Base-by-base conservation (phyloP, 2,797 vertebrate genomes). In the Peromyscus nudipes region DNA sequence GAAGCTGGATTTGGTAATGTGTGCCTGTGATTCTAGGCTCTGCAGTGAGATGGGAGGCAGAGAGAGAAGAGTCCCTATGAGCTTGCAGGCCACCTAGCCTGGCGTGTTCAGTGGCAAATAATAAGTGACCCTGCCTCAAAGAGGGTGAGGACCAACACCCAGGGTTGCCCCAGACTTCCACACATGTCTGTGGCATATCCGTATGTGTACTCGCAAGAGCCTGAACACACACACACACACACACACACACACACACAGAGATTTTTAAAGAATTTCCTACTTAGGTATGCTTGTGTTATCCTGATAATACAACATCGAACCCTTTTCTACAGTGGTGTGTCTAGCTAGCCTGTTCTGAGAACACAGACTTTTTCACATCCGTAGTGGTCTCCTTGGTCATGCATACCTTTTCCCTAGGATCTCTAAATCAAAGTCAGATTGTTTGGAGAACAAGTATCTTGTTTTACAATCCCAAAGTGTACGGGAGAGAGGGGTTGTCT, bases 401-500 rank as follows among this genome's bases (percentile, higher is more conserved):
- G 16, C 71, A 8, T 40, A 49, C 40, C 23, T 88, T 84, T 94
- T 67, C 67, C 11, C 57, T 7, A 76, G 12, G 4, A 75, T 87
- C 37, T 69, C 43, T 85, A 93, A 86, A 80, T 37, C 64, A 73
- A 62, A 52, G 64, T 95, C 83, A 71, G 55, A 75, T 40, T 79
- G 23, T 83, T 96, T 96, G 77, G 73, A 75, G 90, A 69, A 77
- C 57, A 81, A 12, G 40, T 95, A 19, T 67, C 12, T 81, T 91
- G 37, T 95, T 91, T 79, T 67, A 55, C 31, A 96, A 52, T 46
- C 92, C 37, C 21, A 52, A 69, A 46, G 57, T 87, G 31, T 65
- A 37, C 6, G 12, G 29, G 17, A 10, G 2, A n/a, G 29, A 3
- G 14, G 57, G 60, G 2, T n/a, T 31, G 27, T 4, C 12, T 94